phyloP scores from a whole-genome alignment of 1,140 invertebrate genomes.

The Calycopis cecrops region DNA sequence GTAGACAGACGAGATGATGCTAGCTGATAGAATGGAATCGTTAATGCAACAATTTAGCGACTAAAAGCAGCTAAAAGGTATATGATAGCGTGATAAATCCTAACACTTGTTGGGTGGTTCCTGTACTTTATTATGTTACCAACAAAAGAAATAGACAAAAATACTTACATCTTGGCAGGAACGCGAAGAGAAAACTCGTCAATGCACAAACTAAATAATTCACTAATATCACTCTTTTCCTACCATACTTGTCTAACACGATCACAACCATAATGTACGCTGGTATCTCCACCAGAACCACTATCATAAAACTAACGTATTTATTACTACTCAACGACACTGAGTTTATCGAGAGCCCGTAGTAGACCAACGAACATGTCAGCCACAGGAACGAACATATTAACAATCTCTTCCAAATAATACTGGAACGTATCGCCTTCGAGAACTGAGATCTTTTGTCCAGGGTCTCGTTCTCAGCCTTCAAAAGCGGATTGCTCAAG shows the following conservation, averaged over 20 bases:
- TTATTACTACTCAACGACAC: constrained; percentile 81
- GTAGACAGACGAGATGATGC: too few relatives aligned
- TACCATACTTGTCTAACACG: constrained; percentile 79
- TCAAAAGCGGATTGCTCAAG: constrained; percentile 62
- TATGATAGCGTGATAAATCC: too few relatives aligned
- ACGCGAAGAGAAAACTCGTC: constrained; percentile 62
- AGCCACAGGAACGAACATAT: constrained; percentile 84
- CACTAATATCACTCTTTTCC: constrained; percentile 68
- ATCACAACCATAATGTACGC: constrained; percentile 81
- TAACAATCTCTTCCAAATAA: constrained; percentile 79
- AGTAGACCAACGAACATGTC: constrained; percentile 86
- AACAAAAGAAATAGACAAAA: constrained; percentile 8
- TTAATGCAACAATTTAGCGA: too few relatives aligned
- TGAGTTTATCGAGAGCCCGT: constrained; percentile 88
- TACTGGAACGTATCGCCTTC: constrained; percentile 73
- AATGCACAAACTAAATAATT: constrained; percentile 55
- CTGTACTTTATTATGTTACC: too few relatives aligned
- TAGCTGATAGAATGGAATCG: too few relatives aligned
- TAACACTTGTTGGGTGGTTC: too few relatives aligned
- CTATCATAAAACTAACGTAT: constrained; percentile 83
- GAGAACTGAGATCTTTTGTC: constrained; percentile 55
- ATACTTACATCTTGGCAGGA: constrained; percentile 67
- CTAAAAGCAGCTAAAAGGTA: too few relatives aligned
- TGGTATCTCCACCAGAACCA: constrained; percentile 82
- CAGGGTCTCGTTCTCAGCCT: constrained; percentile 36